Evolutionary conservation across 2,113 vertebrate genomes (phyloP).

Genomic region (Sitta europaea): DNA sequence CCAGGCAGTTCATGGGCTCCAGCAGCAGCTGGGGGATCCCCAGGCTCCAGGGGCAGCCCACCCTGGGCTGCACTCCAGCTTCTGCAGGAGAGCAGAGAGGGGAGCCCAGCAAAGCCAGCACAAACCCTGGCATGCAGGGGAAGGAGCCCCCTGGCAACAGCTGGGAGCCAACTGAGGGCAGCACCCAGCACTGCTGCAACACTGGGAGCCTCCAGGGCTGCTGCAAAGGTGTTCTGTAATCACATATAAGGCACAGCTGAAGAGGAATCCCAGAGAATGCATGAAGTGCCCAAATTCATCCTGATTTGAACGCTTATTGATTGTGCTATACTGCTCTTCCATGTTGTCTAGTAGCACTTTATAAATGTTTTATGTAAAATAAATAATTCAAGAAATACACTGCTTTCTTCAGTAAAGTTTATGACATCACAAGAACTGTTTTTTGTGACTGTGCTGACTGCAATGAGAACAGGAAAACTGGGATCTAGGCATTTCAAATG

Average conservation of each 20-base stretch:
- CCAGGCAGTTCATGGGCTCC: not conserved
- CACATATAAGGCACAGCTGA: not conserved
- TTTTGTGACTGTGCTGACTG: slow-evolving; percentile 19
- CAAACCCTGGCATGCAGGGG: not conserved
- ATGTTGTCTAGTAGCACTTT: slow-evolving; percentile 23
- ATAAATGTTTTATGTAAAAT: slow-evolving; percentile 62
- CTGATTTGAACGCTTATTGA: slow-evolving; percentile 49
- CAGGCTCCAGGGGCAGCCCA: not conserved
- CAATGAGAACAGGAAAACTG: slow-evolving; percentile 33
- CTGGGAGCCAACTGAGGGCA: not conserved
- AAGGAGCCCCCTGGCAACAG: not conserved
- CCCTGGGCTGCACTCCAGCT: not conserved
- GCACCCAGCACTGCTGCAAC: not conserved
- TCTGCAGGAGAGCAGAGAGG: not conserved
- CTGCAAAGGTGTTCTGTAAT: not conserved
- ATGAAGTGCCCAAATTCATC: not conserved
- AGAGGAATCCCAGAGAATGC: not conserved
- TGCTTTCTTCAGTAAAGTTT: slow-evolving; percentile 34
- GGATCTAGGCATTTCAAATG: not conserved
- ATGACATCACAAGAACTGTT: slow-evolving; percentile 53
- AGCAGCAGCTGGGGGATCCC: not conserved
- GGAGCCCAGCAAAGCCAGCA: not conserved
- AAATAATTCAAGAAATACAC: slow-evolving; percentile 51
- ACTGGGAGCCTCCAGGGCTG: not conserved
- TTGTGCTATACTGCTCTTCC: slow-evolving; percentile 12